These are phyloP conservation scores for Monopis laevigella DNA, from an alignment of 2,888 invertebrate genomes.

Conservation along the genomic window DNA sequence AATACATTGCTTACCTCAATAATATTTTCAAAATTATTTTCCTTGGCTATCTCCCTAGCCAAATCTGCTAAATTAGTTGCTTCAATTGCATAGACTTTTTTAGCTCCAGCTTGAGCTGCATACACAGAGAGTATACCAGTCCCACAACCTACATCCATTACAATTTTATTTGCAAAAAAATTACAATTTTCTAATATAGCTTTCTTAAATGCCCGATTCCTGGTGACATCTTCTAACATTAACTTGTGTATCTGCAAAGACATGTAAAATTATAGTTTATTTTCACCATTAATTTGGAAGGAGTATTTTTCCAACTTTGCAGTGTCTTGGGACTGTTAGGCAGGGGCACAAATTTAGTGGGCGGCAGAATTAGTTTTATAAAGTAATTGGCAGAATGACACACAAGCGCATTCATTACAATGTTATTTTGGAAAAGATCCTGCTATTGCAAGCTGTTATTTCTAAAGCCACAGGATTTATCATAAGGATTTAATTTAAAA, in stretches of 20 bases:
- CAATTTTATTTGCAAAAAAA: constrained; percentile 78
- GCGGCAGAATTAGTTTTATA: no score
- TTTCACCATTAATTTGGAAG: no score
- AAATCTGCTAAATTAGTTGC: constrained; percentile 76
- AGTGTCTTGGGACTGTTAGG: no score
- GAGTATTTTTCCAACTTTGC: no score
- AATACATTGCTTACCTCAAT: constrained; percentile 74
- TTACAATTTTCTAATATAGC: constrained; percentile 77
- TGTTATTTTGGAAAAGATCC: no score
- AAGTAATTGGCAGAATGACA: no score
- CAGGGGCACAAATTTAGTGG: no score
- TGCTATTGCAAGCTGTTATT: no score
- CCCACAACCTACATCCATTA: constrained; percentile 88
- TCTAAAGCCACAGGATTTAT: no score
- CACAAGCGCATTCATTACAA: no score
- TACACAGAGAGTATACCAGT: constrained; percentile 91
- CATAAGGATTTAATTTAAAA: no score
- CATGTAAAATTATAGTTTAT: no score
- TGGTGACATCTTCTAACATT: constrained; percentile 79
- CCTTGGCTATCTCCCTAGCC: constrained; percentile 72
- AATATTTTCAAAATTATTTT: constrained; percentile 73
- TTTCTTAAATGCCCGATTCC: constrained; percentile 82
- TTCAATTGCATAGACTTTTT: constrained; percentile 86
- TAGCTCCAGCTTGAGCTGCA: constrained; percentile 90
- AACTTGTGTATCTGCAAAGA: constrained; percentile 75